A percentile compares a stretch with the other conserved stretches of the same genome.
phyloP scores from a whole-genome alignment of 2,797 vertebrate genomes.

The Hemitrygon akajei region DNA sequence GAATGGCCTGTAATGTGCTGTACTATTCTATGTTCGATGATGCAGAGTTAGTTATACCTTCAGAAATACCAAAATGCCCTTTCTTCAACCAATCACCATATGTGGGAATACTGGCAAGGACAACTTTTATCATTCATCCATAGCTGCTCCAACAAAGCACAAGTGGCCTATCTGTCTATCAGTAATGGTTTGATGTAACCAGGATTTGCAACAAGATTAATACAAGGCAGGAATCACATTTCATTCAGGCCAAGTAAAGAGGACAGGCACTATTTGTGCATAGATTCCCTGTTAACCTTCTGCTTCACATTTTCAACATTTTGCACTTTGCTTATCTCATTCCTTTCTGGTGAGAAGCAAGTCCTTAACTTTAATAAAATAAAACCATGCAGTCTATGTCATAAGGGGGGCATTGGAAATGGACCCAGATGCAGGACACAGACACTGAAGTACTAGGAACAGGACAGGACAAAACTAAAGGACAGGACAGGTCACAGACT shows the following conservation, averaged over 20 bases:
- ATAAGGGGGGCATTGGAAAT: too few relatives aligned
- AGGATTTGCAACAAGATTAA: background rate
- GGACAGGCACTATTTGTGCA: too few relatives aligned
- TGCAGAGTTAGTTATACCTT: too few relatives aligned
- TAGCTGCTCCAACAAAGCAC: background rate
- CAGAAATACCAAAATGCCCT: background rate
- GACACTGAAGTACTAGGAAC: too few relatives aligned
- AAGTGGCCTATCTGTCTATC: background rate
- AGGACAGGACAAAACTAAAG: too few relatives aligned
- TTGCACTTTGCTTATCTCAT: background rate
- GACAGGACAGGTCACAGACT: too few relatives aligned
- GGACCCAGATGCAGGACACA: too few relatives aligned
- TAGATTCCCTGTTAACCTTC: background rate
- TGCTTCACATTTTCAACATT: background rate
- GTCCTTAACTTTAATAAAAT: background rate
- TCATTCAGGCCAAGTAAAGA: background rate
- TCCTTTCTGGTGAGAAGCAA: background rate
- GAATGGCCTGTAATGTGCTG: too few relatives aligned
- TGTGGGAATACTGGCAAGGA: background rate
- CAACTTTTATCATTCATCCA: background rate
- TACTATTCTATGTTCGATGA: too few relatives aligned
- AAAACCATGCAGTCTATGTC: background rate
- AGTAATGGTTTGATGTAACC: background rate
- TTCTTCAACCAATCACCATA: background rate
- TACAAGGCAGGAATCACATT: background rate